phyloP scores from a whole-genome alignment of 1,140 invertebrate species.

The Gyrodactylus bullatarudis region DNA sequence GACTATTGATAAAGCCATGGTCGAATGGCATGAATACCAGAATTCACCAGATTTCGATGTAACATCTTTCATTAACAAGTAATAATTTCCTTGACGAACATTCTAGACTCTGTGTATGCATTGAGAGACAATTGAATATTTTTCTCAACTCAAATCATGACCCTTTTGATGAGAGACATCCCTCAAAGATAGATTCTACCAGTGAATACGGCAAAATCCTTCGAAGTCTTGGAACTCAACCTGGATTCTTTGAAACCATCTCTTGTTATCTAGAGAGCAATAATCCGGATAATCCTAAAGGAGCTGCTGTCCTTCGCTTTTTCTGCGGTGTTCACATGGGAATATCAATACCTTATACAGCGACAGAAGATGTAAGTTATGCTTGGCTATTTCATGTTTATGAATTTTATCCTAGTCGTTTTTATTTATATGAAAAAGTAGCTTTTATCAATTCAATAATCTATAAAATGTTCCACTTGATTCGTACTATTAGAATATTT shows the following conservation, averaged over 20 bases:
- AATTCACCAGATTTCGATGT: background rate
- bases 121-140: background rate
- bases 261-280: background rate
- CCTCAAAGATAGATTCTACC: background rate
- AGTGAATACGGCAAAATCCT: background rate
- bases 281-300: background rate
- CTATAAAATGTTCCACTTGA: too few relatives aligned
- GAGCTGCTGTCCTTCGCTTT: background rate
- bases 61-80: background rate
- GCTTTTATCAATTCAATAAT: too few relatives aligned
- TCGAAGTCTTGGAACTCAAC: background rate
- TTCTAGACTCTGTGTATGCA: background rate
- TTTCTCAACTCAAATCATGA: background rate
- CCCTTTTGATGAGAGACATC: background rate
- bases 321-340: background rate
- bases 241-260: background rate
- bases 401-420: too few relatives aligned
- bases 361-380: background rate
- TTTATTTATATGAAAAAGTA: too few relatives aligned
- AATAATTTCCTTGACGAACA: background rate
- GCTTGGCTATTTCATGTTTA: too few relatives aligned
- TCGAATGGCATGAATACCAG: background rate
- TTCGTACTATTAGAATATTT: background rate
- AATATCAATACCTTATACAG: background rate
- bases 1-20: background rate